Base-by-base conservation (phyloP, 2,113 vertebrate species). In the Microtus montanus region DNA sequence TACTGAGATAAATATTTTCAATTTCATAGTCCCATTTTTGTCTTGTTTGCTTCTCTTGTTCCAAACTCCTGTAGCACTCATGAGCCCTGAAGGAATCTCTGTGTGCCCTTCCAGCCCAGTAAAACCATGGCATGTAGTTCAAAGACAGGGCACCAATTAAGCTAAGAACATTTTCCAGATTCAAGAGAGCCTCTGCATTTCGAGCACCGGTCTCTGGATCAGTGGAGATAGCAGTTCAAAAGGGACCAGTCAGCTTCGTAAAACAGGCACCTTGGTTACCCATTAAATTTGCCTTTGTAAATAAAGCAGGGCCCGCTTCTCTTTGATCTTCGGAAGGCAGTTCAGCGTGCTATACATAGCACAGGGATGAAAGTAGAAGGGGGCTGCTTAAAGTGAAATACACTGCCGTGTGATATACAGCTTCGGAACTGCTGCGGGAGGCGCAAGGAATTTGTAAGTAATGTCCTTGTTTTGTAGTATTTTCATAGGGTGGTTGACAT, bases 221-320 rank as follows among this genome's bases (percentile, higher is more conserved):
- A 97, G 94, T 77, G 97, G 85, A 94, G 86, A 97, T 84, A 94
- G 96, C 88, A 97, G 97, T 98, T 98, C 97, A 98, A 98, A 98
- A 98, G 98, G 95, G 96, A 96, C 92, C 94, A 92, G 95, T 90
- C 88, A 89, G 89, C 96, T 90, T 97, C 96, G 38, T 96, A 95
- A 96, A 98, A 97, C 83, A 97, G 98, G 96, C 97, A 94, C 90
- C 97, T 97, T 98, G 97, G 97, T 98, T 98, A 98, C 93, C 97
- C 98, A 97, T 97, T 98, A 38, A 96, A 96, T 97, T 98, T 97
- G 98, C 96, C 97, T 98, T 97, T 97, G 97, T 97, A 98, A 97
- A 96, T 98, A 98, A 98, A 47, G 13, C 52, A 9, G 93, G 96
- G 84, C n/a, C 80, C 91, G 87, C 96, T 97, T 97, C 94, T 79